A percentile compares a stretch with the other conserved stretches of the same genome.
Conservation (phyloP, 1,140 invertebrate genomes). For the Drosophila subobscura region DNA sequence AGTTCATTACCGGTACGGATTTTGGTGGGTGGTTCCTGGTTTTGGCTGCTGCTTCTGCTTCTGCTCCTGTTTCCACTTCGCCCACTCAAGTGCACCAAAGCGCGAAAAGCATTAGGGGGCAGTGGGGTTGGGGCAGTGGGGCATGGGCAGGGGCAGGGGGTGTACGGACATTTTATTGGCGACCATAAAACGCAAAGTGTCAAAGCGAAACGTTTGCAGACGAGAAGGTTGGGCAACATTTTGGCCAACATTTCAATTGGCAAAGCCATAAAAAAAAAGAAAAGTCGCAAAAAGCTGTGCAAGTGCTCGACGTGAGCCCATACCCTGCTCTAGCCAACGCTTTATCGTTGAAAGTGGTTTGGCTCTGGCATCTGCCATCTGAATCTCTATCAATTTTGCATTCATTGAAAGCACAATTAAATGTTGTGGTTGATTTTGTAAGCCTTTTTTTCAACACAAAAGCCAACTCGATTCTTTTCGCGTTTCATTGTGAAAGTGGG, state of each 20-base stretch:
- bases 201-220: conserved; percentile 63
- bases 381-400: too few relatives aligned
- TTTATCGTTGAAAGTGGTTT: too few relatives aligned
- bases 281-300: not conserved
- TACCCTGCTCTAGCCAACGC: too few relatives aligned
- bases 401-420: too few relatives aligned
- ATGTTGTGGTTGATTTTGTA: too few relatives aligned
- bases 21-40: too few relatives aligned
- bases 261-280: conserved; percentile 44
- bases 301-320: too few relatives aligned
- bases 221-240: conserved; percentile 36
- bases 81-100: conserved; percentile 74
- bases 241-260: conserved; percentile 74
- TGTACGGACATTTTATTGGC: conserved; percentile 57
- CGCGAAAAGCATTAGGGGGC: conserved; percentile 37
- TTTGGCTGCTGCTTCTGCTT: not conserved
- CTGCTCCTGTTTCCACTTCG: conserved; percentile 16
- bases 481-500: too few relatives aligned
- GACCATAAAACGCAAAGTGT: conserved; percentile 72
- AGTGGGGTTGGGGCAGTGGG: not conserved
- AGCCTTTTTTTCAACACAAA: too few relatives aligned
- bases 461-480: too few relatives aligned
- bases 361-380: too few relatives aligned
- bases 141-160: not conserved
- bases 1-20: conserved; percentile 30